A percentile compares a stretch with the other conserved stretches of the same genome.
These are phyloP conservation scores for Semotilus atromaculatus DNA, from an alignment of 2,797 vertebrate species.

Conservation along the genomic window DNA sequence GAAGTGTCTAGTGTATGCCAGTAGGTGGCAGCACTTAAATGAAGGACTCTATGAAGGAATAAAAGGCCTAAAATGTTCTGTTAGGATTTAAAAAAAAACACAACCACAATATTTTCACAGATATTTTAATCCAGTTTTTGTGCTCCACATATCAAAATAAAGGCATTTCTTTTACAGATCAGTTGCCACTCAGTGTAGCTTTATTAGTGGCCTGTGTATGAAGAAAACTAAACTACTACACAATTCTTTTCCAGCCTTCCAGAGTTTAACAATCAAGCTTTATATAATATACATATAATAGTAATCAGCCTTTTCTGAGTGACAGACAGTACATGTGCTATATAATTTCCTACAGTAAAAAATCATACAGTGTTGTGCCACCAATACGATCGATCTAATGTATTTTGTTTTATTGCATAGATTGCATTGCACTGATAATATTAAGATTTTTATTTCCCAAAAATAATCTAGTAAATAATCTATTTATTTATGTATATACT, in stretches of 20 bases:
- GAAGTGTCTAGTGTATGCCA: not conserved
- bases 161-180: conserved; percentile 42
- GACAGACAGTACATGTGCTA: conserved; percentile 44
- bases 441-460: not conserved
- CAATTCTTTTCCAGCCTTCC: not conserved
- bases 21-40: not conserved
- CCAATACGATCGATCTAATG: conserved; percentile 33
- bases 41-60: no score
- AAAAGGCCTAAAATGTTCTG: not conserved
- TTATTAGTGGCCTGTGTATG: conserved; percentile 30
- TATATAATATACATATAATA: conserved; percentile 16
- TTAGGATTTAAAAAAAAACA: not conserved
- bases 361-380: conserved; percentile 54
- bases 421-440: conserved; percentile 32
- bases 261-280: conserved; percentile 14
- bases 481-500: conserved; percentile 2
- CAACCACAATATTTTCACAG: conserved; percentile 13
- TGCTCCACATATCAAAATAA: conserved; percentile 53
- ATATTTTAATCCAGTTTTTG: conserved; percentile 45
- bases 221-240: not conserved
- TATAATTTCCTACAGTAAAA: conserved; percentile 35
- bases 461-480: conserved; percentile 23
- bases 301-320: conserved; percentile 28
- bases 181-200: conserved; percentile 19
- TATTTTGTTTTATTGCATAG: conserved; percentile 19